phyloP scores from a whole-genome alignment of 2,888 invertebrate species.

The Cenopis cana region DNA sequence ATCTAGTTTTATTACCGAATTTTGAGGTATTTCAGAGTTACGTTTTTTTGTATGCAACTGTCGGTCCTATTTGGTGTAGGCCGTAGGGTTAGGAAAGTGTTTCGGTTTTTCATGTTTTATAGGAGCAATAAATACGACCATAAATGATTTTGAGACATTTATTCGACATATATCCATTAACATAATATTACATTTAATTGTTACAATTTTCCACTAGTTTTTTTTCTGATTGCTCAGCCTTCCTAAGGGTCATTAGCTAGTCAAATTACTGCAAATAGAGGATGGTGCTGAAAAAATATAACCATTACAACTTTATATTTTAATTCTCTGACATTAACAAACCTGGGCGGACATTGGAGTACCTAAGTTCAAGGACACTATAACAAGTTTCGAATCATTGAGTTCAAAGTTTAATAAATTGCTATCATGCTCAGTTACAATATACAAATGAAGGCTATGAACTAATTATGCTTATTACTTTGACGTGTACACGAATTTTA shows the following conservation, averaged over 20 bases:
- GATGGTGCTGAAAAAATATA: constrained; percentile 10
- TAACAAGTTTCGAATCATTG: neutral
- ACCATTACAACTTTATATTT: constrained; percentile 4
- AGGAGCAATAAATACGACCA: constrained; percentile 35
- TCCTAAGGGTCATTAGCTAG: constrained; percentile 32
- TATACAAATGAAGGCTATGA: neutral
- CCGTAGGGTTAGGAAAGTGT: too few relatives aligned
- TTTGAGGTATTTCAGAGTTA: too few relatives aligned
- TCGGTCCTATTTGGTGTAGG: too few relatives aligned
- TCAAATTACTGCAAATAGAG: constrained; percentile 21
- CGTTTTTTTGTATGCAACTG: too few relatives aligned
- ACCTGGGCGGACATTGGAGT: constrained; percentile 6
- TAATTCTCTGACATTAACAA: constrained; percentile 5
- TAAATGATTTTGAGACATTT: constrained; percentile 65
- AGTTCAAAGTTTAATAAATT: constrained; percentile 17
- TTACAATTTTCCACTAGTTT: constrained; percentile 53
- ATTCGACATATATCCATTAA: constrained; percentile 71
- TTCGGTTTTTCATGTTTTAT: too few relatives aligned
- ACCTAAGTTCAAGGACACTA: neutral
- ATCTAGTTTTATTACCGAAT: too few relatives aligned
- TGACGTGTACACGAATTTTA: neutral
- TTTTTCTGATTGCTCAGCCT: constrained; percentile 51
- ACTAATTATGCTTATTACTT: constrained; percentile 2
- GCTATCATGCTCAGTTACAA: neutral
- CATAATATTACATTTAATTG: constrained; percentile 59